Conservation (phyloP, 2,888 invertebrate species). For the Drosophila yooni region DNA sequence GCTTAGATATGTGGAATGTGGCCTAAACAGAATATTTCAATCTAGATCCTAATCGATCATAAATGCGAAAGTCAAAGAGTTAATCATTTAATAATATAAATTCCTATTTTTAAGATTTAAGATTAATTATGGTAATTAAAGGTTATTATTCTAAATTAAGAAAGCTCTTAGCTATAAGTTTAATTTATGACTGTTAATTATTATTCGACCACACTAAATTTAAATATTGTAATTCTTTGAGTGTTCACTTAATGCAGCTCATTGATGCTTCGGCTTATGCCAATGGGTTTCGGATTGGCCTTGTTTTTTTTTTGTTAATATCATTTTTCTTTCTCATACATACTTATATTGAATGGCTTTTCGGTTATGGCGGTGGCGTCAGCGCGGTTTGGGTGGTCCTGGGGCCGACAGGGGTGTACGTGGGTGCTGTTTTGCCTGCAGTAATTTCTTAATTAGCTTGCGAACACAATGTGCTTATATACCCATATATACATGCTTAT, state of each 20-base stretch:
- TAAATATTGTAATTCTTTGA: not conserved
- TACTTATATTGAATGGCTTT: slow-evolving; percentile 71
- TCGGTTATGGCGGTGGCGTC: slow-evolving; percentile 57
- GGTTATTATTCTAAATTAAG: not conserved
- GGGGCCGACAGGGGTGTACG: slow-evolving; percentile 2
- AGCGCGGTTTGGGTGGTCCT: slow-evolving; percentile 12
- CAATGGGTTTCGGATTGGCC: not conserved
- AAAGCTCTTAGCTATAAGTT: not conserved
- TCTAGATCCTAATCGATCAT: not conserved
- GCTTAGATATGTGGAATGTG: not conserved
- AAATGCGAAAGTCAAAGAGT: not conserved
- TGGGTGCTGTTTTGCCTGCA: slow-evolving; percentile 76
- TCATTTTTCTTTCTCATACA: slow-evolving; percentile 60
- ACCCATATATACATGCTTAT: slow-evolving; percentile 31
- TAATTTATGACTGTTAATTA: not conserved
- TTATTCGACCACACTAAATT: not conserved
- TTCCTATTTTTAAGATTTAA: not conserved
- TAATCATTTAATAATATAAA: not conserved
- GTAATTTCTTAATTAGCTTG: slow-evolving; percentile 84
- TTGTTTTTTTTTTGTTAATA: slow-evolving; percentile 58
- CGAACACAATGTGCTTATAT: slow-evolving; percentile 75
- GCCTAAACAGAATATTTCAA: not conserved
- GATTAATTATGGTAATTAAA: not conserved
- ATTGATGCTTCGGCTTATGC: slow-evolving; percentile 34
- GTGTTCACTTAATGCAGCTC: slow-evolving; percentile 25